Evolutionary conservation across 2,888 invertebrate genomes (phyloP).

Genomic region (Ophonus ardosiacus): DNA sequence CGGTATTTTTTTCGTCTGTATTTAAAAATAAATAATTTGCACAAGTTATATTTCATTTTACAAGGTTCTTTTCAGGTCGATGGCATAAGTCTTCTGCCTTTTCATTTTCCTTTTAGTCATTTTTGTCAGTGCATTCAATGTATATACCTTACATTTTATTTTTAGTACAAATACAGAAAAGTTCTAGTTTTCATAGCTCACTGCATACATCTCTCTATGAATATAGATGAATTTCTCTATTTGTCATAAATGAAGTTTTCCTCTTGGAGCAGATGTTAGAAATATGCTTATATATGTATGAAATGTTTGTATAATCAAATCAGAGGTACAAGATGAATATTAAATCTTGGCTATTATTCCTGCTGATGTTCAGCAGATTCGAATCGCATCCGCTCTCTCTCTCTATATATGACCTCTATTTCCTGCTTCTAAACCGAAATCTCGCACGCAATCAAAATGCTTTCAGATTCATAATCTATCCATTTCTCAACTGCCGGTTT

Average conservation of each 20-base stretch:
- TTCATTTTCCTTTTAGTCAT: too few species aligned
- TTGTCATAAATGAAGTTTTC: conserved; percentile 7
- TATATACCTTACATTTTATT: too few species aligned
- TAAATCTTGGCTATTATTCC: conserved; percentile 36
- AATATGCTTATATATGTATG: conserved; percentile 29
- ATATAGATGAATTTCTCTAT: conserved; percentile 5
- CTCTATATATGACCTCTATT: conserved; percentile 16
- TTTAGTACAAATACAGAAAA: background rate
- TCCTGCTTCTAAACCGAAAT: conserved; percentile 14
- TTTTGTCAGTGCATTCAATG: too few species aligned
- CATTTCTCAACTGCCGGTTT: conserved; percentile 42
- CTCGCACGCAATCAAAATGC: conserved; percentile 41
- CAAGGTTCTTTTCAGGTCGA: too few species aligned
- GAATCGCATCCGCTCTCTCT: background rate
- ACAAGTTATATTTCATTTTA: too few species aligned
- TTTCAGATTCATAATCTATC: conserved; percentile 45
- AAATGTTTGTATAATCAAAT: conserved; percentile 31
- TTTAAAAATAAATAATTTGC: too few species aligned
- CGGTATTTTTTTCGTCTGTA: too few species aligned
- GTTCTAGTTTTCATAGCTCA: background rate
- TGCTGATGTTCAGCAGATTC: conserved; percentile 8
- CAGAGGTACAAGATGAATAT: conserved; percentile 21
- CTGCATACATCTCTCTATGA: background rate
- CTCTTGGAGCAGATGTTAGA: conserved; percentile 4
- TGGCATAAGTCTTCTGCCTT: too few species aligned